Evolutionary conservation across 2,888 invertebrate species (phyloP).

Genomic region (Hirudinaria manillensis): DNA sequence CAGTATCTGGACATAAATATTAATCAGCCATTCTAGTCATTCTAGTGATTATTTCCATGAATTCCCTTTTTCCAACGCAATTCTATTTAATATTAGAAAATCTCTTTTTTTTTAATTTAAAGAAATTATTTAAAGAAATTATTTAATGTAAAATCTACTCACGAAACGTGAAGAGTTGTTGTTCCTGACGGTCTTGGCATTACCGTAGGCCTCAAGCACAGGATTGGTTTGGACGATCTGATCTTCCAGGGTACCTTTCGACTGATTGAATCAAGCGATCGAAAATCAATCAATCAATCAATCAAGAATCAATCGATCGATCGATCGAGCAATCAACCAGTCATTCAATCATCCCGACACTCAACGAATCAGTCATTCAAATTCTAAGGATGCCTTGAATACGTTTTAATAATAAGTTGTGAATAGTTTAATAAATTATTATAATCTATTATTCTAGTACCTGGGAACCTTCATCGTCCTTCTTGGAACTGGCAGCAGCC

Average conservation of each 20-base stretch:
- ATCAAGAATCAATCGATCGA: no score
- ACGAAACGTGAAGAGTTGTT: slow-evolving; percentile 99
- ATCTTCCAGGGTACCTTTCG: slow-evolving; percentile 71
- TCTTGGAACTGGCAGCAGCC: slow-evolving; percentile 34
- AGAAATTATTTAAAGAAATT: neutral
- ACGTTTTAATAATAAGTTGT: neutral
- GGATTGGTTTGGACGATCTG: slow-evolving; percentile 97
- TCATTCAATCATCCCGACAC: neutral
- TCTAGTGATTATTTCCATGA: no score
- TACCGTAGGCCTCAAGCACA: slow-evolving; percentile 49
- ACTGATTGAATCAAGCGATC: slow-evolving; percentile 3
- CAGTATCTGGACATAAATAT: neutral
- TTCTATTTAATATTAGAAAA: no score
- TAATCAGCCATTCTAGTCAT: no score
- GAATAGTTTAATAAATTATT: no score
- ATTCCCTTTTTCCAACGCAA: no score
- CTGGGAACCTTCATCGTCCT: slow-evolving; percentile 2
- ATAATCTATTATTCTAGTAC: neutral
- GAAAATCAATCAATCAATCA: neutral
- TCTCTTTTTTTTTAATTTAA: neutral
- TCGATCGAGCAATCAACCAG: no score
- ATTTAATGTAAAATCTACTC: slow-evolving; percentile 47
- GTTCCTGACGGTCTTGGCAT: slow-evolving; percentile 65
- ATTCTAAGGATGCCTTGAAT: neutral
- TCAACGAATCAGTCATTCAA: no score